Percentiles rank a stretch among this genome's conserved stretches.
These are phyloP conservation scores for Caenorhabditis sp. DNA, from an alignment of 2,888 invertebrate genomes.

Conservation along the genomic window DNA sequence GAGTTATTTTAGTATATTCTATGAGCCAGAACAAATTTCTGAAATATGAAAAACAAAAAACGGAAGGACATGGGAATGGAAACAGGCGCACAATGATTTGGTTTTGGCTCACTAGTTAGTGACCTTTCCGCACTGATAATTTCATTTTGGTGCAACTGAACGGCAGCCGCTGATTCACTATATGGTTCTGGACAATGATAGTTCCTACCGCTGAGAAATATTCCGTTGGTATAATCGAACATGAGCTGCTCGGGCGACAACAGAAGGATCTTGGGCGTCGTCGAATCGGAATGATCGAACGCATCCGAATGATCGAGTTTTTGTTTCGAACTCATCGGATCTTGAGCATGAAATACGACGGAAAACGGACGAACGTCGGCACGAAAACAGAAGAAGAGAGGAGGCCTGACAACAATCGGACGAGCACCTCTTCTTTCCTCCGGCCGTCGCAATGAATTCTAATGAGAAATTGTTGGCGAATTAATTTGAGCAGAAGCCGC, in stretches of 20 bases:
- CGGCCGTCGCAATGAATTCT: conserved; percentile 19
- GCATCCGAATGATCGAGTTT: conserved; percentile 35
- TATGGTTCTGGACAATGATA: too few relatives aligned
- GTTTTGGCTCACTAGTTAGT: too few relatives aligned
- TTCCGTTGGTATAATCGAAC: conserved; percentile 44
- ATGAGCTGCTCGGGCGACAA: conserved; percentile 37
- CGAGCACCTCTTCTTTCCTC: conserved; percentile 10
- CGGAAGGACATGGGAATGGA: too few relatives aligned
- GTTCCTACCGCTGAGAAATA: conserved; percentile 26
- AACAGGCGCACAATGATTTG: too few relatives aligned
- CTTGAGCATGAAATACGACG: neutral
- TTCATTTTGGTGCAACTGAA: too few relatives aligned
- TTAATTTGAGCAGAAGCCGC: neutral
- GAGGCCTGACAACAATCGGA: conserved; percentile 8
- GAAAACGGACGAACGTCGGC: neutral
- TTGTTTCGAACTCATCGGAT: conserved; percentile 3
- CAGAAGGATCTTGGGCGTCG: conserved; percentile 38
- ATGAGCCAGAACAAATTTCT: too few relatives aligned
- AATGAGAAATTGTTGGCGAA: conserved; percentile 38
- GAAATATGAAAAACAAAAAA: too few relatives aligned
- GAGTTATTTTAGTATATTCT: conserved; percentile 4
- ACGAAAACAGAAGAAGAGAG: conserved; percentile 2
- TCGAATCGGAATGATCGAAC: conserved; percentile 34
- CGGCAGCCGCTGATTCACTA: too few relatives aligned
- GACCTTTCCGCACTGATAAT: too few relatives aligned